Conservation (phyloP, 2,113 vertebrate genomes). For the Sinocyclocheilus maitianheensis region DNA sequence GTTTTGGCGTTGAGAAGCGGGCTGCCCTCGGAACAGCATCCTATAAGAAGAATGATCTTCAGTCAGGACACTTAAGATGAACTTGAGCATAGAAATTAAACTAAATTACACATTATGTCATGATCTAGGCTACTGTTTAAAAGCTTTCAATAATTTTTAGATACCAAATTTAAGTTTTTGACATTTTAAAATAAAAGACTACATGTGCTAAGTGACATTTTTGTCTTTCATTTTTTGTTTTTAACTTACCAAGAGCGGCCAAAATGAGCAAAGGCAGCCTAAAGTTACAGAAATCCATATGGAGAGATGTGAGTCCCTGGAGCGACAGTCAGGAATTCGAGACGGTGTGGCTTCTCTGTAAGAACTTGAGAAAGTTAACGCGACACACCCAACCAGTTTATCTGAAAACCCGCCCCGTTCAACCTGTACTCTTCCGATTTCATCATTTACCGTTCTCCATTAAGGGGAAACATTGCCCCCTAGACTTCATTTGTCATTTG, state of each 20-base stretch:
- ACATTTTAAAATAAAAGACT: not conserved
- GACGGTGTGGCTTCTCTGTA: not conserved
- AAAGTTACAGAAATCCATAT: conserved; percentile 49
- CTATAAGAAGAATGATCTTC: conserved; percentile 26
- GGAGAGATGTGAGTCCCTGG: conserved; percentile 31
- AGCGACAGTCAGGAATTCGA: conserved; percentile 37
- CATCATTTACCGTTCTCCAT: not conserved
- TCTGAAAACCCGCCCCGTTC: not conserved
- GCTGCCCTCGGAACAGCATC: conserved; percentile 5
- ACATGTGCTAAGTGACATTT: not conserved
- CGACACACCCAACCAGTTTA: conserved; percentile 45
- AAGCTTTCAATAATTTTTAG: not conserved
- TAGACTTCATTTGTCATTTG: not conserved
- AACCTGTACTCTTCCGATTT: not conserved
- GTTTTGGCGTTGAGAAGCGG: accelerated
- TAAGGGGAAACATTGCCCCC: not conserved
- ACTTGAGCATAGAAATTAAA: not conserved
- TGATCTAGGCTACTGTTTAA: too few species aligned
- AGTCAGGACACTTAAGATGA: conserved; percentile 2
- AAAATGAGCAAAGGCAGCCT: conserved; percentile 43
- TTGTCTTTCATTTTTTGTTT: not conserved
- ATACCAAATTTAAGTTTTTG: not conserved
- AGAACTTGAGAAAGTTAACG: conserved; percentile 34
- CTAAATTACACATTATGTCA: not conserved
- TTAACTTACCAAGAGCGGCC: conserved; percentile 42